These are phyloP conservation scores for roundworm (Caenorhabditis elegans) DNA, from an alignment of 1,140 invertebrate genomes.

Conservation along the genomic window DNA sequence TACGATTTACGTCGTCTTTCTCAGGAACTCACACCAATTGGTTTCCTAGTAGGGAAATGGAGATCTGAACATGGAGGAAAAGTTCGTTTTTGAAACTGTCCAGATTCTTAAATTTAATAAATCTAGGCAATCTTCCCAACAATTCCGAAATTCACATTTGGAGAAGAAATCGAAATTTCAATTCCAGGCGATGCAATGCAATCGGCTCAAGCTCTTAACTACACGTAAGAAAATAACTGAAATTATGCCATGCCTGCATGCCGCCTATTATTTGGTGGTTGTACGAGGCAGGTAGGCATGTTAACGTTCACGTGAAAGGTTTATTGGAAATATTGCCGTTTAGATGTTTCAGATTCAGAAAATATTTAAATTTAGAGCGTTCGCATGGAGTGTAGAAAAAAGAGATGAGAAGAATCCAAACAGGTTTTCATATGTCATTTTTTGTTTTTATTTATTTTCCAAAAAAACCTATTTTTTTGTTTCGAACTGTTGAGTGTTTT, in stretches of 20 bases:
- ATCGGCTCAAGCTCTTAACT: conserved; percentile 58
- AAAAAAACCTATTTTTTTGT: background rate
- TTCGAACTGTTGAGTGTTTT: background rate
- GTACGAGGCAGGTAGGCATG: too few relatives aligned
- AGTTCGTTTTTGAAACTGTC: background rate
- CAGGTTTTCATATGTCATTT: background rate
- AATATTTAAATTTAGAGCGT: background rate
- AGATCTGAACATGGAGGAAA: conserved; percentile 64
- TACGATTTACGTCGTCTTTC: conserved; percentile 55
- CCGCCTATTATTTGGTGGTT: too few relatives aligned
- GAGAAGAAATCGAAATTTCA: conserved; percentile 61
- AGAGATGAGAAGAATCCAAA: conserved; percentile 26
- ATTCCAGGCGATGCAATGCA: conserved; percentile 55
- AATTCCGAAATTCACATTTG: conserved; percentile 65
- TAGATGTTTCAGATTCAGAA: too few relatives aligned
- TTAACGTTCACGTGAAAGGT: too few relatives aligned
- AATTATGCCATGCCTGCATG: too few relatives aligned
- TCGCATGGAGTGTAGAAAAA: conserved; percentile 27
- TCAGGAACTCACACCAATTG: conserved; percentile 51
- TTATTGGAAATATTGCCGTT: too few relatives aligned
- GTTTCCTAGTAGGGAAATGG: conserved; percentile 63
- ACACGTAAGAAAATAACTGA: conserved; percentile 53
- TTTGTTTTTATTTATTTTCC: background rate
- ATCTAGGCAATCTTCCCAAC: conserved; percentile 58
- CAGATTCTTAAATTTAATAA: background rate